A percentile compares a stretch with the other conserved stretches of the same genome.
These are phyloP conservation scores for Pseudorhombus dupliciocellatus DNA, from an alignment of 2,113 vertebrate species.

Conservation along the genomic window DNA sequence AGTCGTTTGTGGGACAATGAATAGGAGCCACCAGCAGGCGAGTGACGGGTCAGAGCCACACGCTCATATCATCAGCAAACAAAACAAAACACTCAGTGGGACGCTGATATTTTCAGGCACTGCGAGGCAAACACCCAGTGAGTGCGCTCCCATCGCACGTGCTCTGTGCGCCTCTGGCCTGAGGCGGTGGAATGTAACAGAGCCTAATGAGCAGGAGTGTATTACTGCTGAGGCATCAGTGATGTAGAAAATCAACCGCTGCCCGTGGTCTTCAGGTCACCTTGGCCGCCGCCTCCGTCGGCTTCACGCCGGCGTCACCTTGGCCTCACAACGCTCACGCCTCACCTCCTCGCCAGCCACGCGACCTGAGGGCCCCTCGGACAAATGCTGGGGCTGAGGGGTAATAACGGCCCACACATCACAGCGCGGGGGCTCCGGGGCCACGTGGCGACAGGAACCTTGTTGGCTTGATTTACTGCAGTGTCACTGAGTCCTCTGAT, in stretches of 20 bases:
- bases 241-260: conserved; percentile 43
- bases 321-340: conserved; percentile 26
- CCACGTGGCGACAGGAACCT: conserved; percentile 48
- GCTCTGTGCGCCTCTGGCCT: conserved; percentile 1
- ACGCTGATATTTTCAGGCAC: conserved; percentile 2
- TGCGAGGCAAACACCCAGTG: conserved; percentile 21
- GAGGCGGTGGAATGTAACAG: conserved; percentile 22
- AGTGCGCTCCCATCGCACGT: not conserved
- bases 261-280: conserved; percentile 54
- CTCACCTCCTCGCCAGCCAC: conserved; percentile 39
- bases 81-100: conserved; percentile 6
- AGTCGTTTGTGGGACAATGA: not conserved
- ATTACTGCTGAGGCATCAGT: conserved; percentile 34
- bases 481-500: conserved; percentile 45
- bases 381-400: conserved; percentile 38
- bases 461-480: conserved; percentile 67
- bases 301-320: conserved; percentile 28
- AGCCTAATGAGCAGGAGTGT: conserved; percentile 48
- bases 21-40: not conserved
- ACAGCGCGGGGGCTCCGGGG: conserved; percentile 46
- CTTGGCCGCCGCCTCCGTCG: conserved; percentile 31
- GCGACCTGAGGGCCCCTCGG: conserved; percentile 24
- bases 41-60: not conserved
- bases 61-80: conserved; percentile 1
- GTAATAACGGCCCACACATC: conserved; percentile 52